These are phyloP conservation scores for Macrophya annulata DNA, from an alignment of 2,888 invertebrate genomes.

Conservation along the genomic window DNA sequence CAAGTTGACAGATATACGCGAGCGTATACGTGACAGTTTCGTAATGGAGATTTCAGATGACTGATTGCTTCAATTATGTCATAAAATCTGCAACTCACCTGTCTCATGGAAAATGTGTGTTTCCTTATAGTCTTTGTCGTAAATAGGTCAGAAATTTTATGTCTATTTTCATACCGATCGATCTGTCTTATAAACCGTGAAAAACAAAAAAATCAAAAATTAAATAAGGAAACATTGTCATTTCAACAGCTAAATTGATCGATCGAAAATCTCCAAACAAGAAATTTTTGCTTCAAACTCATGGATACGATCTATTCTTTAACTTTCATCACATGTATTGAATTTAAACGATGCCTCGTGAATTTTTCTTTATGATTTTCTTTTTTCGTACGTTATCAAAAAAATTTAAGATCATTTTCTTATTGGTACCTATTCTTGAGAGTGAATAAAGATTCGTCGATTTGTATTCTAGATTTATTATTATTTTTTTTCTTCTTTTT, in stretches of 20 bases:
- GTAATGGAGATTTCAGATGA: conserved; percentile 51
- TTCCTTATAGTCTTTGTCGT: not conserved
- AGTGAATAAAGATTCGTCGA: not conserved
- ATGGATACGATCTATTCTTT: not conserved
- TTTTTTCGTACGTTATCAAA: not conserved
- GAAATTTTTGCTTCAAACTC: not conserved
- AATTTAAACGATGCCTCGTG: not conserved
- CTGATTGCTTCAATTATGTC: conserved; percentile 52
- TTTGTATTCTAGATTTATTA: not conserved
- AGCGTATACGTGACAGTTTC: conserved; percentile 51
- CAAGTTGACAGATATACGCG: conserved; percentile 44
- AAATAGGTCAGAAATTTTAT: not conserved
- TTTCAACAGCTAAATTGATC: not conserved
- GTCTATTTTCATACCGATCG: not conserved
- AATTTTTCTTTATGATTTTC: not conserved
- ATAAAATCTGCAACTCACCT: conserved; percentile 47
- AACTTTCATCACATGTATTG: not conserved
- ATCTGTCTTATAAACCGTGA: not conserved
- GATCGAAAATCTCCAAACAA: not conserved
- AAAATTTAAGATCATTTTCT: not conserved
- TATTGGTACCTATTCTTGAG: conserved; percentile 3
- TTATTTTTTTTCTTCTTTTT: not conserved
- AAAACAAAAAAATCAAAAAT: too few species aligned
- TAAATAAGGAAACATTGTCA: not conserved
- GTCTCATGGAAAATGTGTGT: not conserved